phyloP scores from a whole-genome alignment of 2,113 vertebrate genomes.

The Corythaixoides concolor region DNA sequence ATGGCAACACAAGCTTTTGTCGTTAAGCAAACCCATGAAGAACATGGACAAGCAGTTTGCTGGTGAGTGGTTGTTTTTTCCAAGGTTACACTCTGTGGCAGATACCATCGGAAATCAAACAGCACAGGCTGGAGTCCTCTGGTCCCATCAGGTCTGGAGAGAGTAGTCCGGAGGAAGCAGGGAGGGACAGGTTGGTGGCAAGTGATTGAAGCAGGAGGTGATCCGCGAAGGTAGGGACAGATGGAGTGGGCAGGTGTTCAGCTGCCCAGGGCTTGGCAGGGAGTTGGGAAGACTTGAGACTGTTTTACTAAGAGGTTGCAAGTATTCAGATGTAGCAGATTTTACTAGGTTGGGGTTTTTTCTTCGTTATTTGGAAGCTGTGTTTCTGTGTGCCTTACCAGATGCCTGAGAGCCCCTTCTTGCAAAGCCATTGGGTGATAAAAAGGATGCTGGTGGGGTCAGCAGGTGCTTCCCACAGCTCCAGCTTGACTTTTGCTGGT shows the following conservation, averaged over 20 bases:
- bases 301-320: background rate
- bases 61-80: background rate
- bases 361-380: background rate
- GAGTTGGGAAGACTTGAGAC: background rate
- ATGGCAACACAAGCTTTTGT: background rate
- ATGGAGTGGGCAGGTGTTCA: conserved; percentile 28
- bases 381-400: background rate
- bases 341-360: background rate
- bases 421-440: background rate
- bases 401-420: background rate
- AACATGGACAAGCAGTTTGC: background rate
- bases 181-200: background rate
- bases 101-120: background rate
- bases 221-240: conserved; percentile 16
- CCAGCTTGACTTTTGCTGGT: background rate
- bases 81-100: background rate
- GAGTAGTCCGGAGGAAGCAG: background rate
- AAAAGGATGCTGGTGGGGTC: background rate
- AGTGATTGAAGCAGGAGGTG: background rate
- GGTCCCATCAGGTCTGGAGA: background rate
- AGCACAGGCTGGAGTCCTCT: background rate
- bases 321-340: background rate
- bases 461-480: background rate
- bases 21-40: background rate
- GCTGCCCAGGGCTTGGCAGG: background rate